phyloP scores from a whole-genome alignment of 2,113 vertebrate species.

The Poeciliopsis retropinna region DNA sequence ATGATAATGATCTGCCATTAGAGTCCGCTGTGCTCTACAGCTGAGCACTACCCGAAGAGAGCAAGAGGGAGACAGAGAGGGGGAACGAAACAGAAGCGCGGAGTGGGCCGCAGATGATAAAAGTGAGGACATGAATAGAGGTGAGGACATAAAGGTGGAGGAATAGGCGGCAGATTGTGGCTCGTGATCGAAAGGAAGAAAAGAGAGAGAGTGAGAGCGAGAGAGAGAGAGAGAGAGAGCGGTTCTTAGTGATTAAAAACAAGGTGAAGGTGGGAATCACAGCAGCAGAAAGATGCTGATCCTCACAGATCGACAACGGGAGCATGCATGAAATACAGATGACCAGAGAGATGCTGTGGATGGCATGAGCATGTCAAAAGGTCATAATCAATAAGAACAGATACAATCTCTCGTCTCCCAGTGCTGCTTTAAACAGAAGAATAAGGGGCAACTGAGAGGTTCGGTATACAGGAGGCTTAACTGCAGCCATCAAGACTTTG shows the following conservation, averaged over 20 bases:
- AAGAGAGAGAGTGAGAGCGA: conserved; percentile 39
- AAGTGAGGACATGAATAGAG: conserved; percentile 60
- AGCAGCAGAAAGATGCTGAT: conserved; percentile 30
- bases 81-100: conserved; percentile 29
- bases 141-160: conserved; percentile 49
- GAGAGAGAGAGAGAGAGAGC: conserved; percentile 41
- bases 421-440: conserved; percentile 49
- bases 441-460: conserved; percentile 37
- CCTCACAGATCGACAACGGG: conserved; percentile 24
- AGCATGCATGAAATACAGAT: conserved; percentile 32
- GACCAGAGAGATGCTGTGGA: conserved; percentile 20
- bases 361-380: conserved; percentile 42
- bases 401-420: conserved; percentile 45
- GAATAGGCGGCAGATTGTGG: conserved; percentile 40
- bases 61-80: conserved; percentile 36
- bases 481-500: conserved; percentile 11
- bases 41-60: conserved; percentile 76
- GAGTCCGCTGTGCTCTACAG: conserved; percentile 78
- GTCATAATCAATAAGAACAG: conserved; percentile 32
- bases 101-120: conserved; percentile 56
- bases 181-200: conserved; percentile 39
- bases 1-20: conserved; percentile 85
- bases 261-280: conserved; percentile 33
- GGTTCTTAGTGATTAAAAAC: conserved; percentile 53
- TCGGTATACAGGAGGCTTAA: conserved; percentile 49